These are phyloP conservation scores for Lacanobia oleracea DNA, from an alignment of 2,888 invertebrate species.

Conservation along the genomic window DNA sequence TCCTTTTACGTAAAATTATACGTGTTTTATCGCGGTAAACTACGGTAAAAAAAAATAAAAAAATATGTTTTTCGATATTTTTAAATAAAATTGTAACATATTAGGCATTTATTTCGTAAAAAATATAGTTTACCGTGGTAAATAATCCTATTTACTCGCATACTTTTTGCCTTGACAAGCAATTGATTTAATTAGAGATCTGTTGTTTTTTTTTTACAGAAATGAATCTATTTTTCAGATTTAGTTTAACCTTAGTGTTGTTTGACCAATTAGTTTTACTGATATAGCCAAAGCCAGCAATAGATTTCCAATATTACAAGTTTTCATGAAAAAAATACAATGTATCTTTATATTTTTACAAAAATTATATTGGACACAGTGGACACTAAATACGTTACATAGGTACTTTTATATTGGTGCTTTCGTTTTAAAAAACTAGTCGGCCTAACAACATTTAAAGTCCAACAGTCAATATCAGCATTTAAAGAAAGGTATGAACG, in stretches of 20 bases:
- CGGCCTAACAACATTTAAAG: constrained; percentile 24
- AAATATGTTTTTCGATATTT: constrained; percentile 12
- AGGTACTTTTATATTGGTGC: not conserved
- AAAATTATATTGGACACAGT: too few species aligned
- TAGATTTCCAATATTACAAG: too few species aligned
- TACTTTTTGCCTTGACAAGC: constrained; percentile 8
- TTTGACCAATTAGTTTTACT: constrained; percentile 19
- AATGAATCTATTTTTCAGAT: constrained; percentile 15
- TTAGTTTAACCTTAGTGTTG: constrained; percentile 15
- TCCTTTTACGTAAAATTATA: constrained; percentile 47
- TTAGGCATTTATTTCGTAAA: constrained; percentile 35
- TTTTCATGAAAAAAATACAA: too few species aligned
- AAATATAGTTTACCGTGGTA: constrained; percentile 41
- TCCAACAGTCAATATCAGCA: constrained; percentile 48
- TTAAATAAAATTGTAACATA: constrained; percentile 25
- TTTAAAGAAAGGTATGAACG: constrained; percentile 49
- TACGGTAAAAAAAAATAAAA: constrained; percentile 9
- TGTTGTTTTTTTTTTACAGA: constrained; percentile 18
- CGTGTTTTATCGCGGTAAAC: constrained; percentile 36
- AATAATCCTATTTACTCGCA: constrained; percentile 18
- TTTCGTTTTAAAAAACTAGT: not conserved
- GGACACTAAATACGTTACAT: too few species aligned
- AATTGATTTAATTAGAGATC: constrained; percentile 32
- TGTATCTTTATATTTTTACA: too few species aligned
- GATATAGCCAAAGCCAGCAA: too few species aligned